Evolutionary conservation across 2,888 invertebrate genomes (phyloP).

Genomic region (Morpho helenor): DNA sequence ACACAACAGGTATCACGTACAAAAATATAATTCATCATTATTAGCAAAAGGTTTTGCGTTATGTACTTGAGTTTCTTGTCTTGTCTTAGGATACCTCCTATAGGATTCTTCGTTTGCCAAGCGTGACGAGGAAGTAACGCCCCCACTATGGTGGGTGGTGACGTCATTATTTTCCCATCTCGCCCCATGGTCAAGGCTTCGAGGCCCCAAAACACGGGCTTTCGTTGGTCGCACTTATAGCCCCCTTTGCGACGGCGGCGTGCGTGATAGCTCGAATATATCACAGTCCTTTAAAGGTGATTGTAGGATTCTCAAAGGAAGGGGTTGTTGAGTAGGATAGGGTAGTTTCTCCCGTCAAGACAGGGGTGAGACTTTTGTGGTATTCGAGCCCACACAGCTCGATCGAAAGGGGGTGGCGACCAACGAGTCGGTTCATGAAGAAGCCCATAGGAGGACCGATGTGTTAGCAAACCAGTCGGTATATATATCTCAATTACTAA

Average conservation of each 20-base stretch:
- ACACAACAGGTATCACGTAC: no score
- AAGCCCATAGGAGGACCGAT: slow-evolving; percentile 13
- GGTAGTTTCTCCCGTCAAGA: background rate
- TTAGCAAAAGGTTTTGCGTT: no score
- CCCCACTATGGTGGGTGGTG: slow-evolving; percentile 8
- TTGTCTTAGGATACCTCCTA: slow-evolving; percentile 13
- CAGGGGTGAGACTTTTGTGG: background rate
- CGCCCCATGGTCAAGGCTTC: slow-evolving; percentile 1
- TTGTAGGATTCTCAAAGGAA: slow-evolving; percentile 3
- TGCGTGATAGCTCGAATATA: background rate
- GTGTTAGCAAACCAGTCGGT: background rate
- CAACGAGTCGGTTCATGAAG: slow-evolving; percentile 12
- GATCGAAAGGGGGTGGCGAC: slow-evolving; percentile 7
- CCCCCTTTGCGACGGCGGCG: background rate
- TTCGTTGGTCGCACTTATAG: slow-evolving; percentile 8
- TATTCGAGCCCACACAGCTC: slow-evolving; percentile 4
- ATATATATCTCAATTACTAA: slow-evolving; percentile 2
- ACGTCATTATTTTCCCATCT: slow-evolving; percentile 1
- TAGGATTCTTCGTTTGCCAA: slow-evolving; percentile 12
- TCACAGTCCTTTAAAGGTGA: slow-evolving; percentile 5
- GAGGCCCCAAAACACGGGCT: slow-evolving; percentile 1
- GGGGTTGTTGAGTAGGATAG: background rate
- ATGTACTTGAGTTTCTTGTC: no score
- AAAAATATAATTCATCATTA: no score
- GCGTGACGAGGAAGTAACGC: slow-evolving; percentile 5